Conservation (phyloP, 2,797 vertebrate species). For the Limosa lapponica region DNA sequence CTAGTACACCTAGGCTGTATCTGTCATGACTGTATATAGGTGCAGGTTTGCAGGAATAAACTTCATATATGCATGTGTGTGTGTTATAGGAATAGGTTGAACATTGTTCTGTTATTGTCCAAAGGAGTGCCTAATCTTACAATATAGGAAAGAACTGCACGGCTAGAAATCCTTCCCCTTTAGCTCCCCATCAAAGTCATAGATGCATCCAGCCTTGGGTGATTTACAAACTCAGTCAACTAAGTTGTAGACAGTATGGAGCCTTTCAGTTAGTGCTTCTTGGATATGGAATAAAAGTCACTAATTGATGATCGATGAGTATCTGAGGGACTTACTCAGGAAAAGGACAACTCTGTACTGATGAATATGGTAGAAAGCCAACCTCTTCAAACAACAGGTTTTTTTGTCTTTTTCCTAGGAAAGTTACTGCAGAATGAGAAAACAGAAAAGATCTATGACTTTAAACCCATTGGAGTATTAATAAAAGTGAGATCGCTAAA, state of each 20-base stretch:
- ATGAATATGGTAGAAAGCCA: neutral
- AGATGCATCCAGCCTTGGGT: neutral
- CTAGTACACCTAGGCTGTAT: neutral
- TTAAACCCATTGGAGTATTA: neutral
- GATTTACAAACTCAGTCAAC: neutral
- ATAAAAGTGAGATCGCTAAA: neutral
- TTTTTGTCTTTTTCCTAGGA: neutral
- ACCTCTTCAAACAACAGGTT: neutral
- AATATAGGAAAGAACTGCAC: neutral
- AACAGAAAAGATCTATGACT: neutral
- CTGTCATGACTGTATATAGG: neutral
- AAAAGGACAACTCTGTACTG: neutral
- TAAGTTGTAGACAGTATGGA: neutral
- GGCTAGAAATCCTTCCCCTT: neutral
- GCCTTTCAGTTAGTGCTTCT: neutral
- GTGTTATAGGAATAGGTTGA: neutral
- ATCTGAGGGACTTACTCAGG: neutral
- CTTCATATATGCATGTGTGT: neutral
- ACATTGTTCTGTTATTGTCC: accelerated
- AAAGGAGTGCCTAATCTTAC: neutral
- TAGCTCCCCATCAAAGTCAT: neutral
- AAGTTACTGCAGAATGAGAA: neutral
- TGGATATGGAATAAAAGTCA: neutral
- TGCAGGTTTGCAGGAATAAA: neutral
- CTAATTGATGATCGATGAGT: neutral